phyloP scores from a whole-genome alignment of 2,113 vertebrate species.

The Seriola dumerili region DNA sequence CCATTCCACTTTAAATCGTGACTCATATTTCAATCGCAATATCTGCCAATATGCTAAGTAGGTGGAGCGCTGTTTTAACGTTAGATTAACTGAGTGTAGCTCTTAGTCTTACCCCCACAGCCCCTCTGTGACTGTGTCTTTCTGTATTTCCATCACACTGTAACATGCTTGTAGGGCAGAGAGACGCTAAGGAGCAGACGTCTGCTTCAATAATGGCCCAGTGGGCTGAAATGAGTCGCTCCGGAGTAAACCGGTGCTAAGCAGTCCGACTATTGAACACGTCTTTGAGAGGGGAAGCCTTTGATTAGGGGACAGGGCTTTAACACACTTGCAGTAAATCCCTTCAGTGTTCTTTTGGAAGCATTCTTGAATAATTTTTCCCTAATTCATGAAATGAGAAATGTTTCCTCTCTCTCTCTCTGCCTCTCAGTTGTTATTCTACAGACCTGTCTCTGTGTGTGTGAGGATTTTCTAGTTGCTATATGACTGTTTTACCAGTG shows the following conservation, averaged over 20 bases:
- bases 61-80: not conserved
- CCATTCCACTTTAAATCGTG: too few species aligned
- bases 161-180: not conserved
- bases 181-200: not conserved
- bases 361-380: not conserved
- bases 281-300: constrained; percentile 7
- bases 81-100: not conserved
- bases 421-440: not conserved
- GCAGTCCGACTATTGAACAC: not conserved
- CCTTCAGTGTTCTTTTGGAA: not conserved
- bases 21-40: too few species aligned
- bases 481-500: not conserved
- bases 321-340: not conserved
- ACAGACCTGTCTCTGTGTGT: not conserved
- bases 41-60: too few species aligned
- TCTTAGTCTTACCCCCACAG: not conserved
- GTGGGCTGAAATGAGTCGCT: constrained; percentile 10
- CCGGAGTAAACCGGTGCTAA: not conserved
- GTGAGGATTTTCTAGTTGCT: not conserved
- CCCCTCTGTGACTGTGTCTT: not conserved
- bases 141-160: not conserved
- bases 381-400: not conserved
- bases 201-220: constrained; percentile 9
- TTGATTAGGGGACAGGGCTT: not conserved
- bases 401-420: not conserved